phyloP scores from a whole-genome alignment of 2,797 vertebrate genomes.

The Columba guinea region DNA sequence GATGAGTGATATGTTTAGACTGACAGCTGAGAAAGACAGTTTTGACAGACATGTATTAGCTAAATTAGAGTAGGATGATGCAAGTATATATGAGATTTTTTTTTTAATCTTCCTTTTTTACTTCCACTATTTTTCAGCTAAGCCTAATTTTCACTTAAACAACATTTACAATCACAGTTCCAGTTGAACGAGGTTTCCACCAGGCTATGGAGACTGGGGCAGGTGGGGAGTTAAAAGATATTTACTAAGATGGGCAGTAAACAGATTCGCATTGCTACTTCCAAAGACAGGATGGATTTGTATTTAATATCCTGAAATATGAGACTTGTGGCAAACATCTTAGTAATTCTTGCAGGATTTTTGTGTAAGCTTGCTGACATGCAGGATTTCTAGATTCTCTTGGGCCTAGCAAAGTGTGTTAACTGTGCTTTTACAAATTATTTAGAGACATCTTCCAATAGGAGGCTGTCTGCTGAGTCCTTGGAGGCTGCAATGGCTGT shows the following conservation, averaged over 20 bases:
- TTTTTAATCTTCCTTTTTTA: neutral
- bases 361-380: neutral
- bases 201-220: neutral
- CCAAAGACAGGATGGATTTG: neutral
- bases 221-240: neutral
- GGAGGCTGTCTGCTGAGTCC: neutral
- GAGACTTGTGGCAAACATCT: neutral
- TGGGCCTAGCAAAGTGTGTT: neutral
- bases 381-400: neutral
- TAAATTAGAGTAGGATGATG: neutral
- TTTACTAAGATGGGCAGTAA: neutral
- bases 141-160: neutral
- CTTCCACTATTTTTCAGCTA: constrained; percentile 1
- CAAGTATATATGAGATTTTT: neutral
- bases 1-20: constrained; percentile 23
- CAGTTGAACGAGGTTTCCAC: neutral
- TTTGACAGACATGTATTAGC: constrained; percentile 44
- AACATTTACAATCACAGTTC: neutral
- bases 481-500: neutral
- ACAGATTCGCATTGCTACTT: neutral
- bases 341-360: neutral
- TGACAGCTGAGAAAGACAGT: constrained; percentile 42
- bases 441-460: neutral
- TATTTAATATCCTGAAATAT: neutral
- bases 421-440: neutral